Base-by-base conservation (phyloP, 2,113 vertebrate species). In the Oceanites oceanicus region DNA sequence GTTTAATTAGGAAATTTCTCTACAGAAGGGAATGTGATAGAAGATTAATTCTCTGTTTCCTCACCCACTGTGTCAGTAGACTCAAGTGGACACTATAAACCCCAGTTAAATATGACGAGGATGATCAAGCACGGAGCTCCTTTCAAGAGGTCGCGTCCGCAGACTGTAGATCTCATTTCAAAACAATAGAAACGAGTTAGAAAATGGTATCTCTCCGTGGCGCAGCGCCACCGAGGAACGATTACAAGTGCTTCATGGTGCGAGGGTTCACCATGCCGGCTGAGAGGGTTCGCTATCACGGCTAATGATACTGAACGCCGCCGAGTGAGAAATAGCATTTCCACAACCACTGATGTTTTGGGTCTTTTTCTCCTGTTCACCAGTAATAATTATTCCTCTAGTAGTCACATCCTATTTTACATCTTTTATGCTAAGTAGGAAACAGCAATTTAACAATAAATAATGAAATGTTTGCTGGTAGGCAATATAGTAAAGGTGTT, bases 1-100 rank as follows among this genome's bases (percentile, higher is more conserved):
- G 86, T 96, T 96, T 96, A 97, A 98, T 97, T 95, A 96, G 96
- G 84, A 96, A 94, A 96, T 91, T 94, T 97, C 95, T 84, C 81
- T 86, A 66, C 70, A 96, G 96, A 97, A 97, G 93, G 95, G 71
- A 92, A 96, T 88, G 97, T 89, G 88, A 94, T 88, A 94, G 92
- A 97, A 98, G 97, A 95, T 91, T 96, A 97, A 92, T 68, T 94
- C 71, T 96, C 88, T 86, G 92, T 94, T 96, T 93, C 91, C 91
- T 84, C 79, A 83, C 90, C 90, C 80, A 90, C 94, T 96, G 91
- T 78, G 96, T 92, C 94, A 95, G 93, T 91, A 96, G 90, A 77
- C 97, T 93, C 95, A 94, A 97, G 94, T 95, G 96, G 97, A 97
- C 78, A 70, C 92, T 97, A 91, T 88, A 97, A 97, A 94, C 94